phyloP scores from a whole-genome alignment of 1,140 invertebrate species.

The Neodiprion virginianus region DNA sequence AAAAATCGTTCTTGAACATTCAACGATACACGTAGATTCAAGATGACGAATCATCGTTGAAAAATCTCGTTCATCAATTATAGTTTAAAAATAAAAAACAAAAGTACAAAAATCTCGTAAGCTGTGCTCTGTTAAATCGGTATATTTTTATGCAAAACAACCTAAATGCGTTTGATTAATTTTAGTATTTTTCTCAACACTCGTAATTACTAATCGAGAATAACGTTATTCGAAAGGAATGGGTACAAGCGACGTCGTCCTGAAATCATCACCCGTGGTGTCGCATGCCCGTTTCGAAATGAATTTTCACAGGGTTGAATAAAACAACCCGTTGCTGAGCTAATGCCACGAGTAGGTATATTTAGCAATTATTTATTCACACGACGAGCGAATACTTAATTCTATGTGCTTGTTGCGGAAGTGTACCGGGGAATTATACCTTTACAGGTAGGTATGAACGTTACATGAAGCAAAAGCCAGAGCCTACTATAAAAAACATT shows the following conservation, averaged over 20 bases:
- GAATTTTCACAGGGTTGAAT: not conserved
- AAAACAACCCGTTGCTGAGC: not conserved
- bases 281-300: not conserved
- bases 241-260: not conserved
- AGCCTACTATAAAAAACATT: constrained; percentile 2
- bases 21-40: too few relatives aligned
- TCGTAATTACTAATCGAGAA: not conserved
- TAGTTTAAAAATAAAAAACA: too few relatives aligned
- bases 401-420: not conserved
- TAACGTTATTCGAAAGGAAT: not conserved
- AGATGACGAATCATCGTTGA: too few relatives aligned
- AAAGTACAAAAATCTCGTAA: too few relatives aligned
- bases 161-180: too few relatives aligned
- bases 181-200: too few relatives aligned
- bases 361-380: constrained; percentile 1
- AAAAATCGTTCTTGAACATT: too few relatives aligned
- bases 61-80: too few relatives aligned
- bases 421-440: not conserved
- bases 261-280: too few relatives aligned
- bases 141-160: too few relatives aligned
- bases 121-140: too few relatives aligned
- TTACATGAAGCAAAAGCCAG: not conserved
- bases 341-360: not conserved
- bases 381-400: not conserved
- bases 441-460: not conserved